Conservation (phyloP, 1,140 invertebrate genomes). For the Amyelois transitella region DNA sequence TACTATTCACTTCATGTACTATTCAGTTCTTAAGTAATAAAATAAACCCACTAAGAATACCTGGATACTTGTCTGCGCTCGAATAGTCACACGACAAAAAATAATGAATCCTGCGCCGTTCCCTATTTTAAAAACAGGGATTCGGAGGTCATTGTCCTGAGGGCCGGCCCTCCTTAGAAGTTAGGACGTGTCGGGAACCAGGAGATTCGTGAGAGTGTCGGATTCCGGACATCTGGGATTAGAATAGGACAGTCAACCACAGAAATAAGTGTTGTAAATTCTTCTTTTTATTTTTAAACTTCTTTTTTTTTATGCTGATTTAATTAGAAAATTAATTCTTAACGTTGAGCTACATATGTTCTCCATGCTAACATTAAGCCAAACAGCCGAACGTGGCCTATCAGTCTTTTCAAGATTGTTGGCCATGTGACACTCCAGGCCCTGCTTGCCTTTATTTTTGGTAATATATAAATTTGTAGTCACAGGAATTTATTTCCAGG, state of each 20-base stretch:
- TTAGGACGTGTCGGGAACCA: conserved; percentile 17
- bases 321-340: no score
- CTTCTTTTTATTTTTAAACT: no score
- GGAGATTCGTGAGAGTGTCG: conserved; percentile 16
- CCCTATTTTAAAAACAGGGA: background rate
- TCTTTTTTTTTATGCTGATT: no score
- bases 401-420: no score
- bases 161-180: conserved; percentile 15
- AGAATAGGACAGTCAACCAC: background rate
- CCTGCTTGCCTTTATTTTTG: background rate
- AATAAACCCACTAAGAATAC: background rate
- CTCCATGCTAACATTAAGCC: no score
- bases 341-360: no score
- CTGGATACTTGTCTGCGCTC: background rate
- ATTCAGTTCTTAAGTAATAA: no score
- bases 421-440: no score
- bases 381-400: no score
- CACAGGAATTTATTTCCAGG: conserved; percentile 78
- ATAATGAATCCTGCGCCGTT: background rate
- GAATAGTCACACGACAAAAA: background rate
- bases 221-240: conserved; percentile 1
- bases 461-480: background rate
- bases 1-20: no score
- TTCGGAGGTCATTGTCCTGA: conserved; percentile 15
- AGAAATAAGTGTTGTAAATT: background rate